Percentiles rank a stretch among this genome's conserved stretches.
phyloP scores from a whole-genome alignment of 2,888 invertebrate species.

The Oscheius sp. region DNA sequence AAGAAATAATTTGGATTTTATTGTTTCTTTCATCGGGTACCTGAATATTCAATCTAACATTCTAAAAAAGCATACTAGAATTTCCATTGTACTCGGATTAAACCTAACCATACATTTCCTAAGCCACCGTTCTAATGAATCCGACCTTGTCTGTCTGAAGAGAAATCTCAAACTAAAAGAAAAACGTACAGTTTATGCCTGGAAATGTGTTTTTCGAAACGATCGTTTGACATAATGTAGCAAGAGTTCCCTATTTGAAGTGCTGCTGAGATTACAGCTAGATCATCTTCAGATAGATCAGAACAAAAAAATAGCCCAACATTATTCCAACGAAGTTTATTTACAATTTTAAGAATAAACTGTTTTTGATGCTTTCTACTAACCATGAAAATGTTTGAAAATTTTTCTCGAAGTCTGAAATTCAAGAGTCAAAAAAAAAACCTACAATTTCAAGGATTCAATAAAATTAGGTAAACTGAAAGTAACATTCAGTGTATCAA shows the following conservation, averaged over 20 bases:
- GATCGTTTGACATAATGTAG: conserved; percentile 42
- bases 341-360: neutral
- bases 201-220: conserved; percentile 34
- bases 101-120: neutral
- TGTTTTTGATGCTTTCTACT: neutral
- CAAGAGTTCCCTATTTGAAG: conserved; percentile 38
- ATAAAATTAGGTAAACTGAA: neutral
- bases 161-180: neutral
- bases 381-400: neutral
- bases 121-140: conserved; percentile 3
- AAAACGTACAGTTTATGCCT: too few species aligned
- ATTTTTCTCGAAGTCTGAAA: neutral
- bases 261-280: conserved; percentile 39
- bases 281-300: conserved; percentile 46
- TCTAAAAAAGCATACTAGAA: neutral
- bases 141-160: neutral
- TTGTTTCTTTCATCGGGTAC: neutral
- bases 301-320: conserved; percentile 33
- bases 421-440: neutral
- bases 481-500: neutral
- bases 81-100: neutral
- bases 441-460: neutral
- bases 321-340: neutral
- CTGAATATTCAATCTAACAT: neutral
- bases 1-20: neutral